These are phyloP conservation scores for Columba janthina DNA, from an alignment of 2,113 vertebrate genomes.

Conservation along the genomic window DNA sequence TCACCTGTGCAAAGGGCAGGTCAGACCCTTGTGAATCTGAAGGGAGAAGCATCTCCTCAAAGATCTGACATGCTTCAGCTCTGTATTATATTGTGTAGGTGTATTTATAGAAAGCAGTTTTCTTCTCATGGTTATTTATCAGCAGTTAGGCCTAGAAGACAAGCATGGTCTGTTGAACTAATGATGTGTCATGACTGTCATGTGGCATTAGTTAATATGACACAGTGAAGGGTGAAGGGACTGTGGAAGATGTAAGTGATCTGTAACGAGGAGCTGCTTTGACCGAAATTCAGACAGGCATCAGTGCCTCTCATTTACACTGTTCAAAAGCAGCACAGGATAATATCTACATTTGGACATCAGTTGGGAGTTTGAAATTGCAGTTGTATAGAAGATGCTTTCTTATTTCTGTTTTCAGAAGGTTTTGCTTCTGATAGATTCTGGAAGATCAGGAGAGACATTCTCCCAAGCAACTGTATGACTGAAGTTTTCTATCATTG, in stretches of 20 bases:
- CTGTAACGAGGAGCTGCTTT: neutral
- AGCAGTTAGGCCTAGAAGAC: neutral
- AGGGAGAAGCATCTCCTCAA: neutral
- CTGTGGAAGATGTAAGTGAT: neutral
- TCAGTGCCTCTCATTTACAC: neutral
- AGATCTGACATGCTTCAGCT: neutral
- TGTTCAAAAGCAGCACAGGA: neutral
- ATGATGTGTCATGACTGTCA: neutral
- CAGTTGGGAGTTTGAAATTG: neutral
- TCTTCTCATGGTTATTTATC: neutral
- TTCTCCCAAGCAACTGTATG: neutral
- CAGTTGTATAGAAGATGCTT: neutral
- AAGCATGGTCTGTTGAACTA: neutral
- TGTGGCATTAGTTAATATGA: neutral
- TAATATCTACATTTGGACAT: accelerated
- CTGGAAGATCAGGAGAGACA: neutral
- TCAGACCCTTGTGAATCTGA: neutral
- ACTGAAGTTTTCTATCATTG: neutral
- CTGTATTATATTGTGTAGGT: neutral
- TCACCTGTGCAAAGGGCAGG: neutral
- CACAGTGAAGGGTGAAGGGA: neutral
- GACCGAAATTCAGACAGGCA: neutral
- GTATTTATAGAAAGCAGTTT: neutral
- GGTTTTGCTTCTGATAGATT: neutral
- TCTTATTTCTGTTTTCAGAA: neutral